These are phyloP conservation scores for Todiramphus chloris DNA, from an alignment of 2,113 vertebrate species.

Conservation along the genomic window DNA sequence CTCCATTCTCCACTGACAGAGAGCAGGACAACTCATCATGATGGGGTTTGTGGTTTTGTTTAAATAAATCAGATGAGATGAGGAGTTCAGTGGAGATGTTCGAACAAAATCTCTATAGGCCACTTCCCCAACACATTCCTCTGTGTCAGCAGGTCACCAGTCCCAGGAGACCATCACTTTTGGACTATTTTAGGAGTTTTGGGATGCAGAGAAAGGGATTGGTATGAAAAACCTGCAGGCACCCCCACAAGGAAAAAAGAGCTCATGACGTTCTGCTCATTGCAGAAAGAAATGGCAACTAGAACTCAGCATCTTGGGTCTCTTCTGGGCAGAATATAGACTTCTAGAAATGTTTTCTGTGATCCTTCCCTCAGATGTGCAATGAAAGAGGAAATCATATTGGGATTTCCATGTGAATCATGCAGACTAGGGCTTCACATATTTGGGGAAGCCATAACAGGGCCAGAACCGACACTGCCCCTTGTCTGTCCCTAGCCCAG, in stretches of 20 bases:
- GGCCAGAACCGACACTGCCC: fast-evolving
- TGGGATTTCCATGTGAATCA: not conserved
- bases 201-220: not conserved
- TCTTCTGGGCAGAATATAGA: not conserved
- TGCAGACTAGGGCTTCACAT: fast-evolving
- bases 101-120: not conserved
- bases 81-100: not conserved
- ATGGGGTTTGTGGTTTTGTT: not conserved
- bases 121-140: fast-evolving
- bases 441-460: fast-evolving
- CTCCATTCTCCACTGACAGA: fast-evolving
- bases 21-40: fast-evolving
- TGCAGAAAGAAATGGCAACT: not conserved
- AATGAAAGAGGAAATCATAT: not conserved
- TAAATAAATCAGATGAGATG: not conserved
- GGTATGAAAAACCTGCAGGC: not conserved
- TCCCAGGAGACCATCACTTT: fast-evolving
- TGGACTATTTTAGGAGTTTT: not conserved
- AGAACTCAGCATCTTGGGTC: not conserved
- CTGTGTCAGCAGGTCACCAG: not conserved
- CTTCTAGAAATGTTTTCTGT: not conserved
- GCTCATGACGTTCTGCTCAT: not conserved
- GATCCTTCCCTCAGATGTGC: not conserved
- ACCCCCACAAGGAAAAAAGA: not conserved
- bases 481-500: fast-evolving